phyloP scores from a whole-genome alignment of 2,797 vertebrate species.

The Propithecus perrieri region DNA sequence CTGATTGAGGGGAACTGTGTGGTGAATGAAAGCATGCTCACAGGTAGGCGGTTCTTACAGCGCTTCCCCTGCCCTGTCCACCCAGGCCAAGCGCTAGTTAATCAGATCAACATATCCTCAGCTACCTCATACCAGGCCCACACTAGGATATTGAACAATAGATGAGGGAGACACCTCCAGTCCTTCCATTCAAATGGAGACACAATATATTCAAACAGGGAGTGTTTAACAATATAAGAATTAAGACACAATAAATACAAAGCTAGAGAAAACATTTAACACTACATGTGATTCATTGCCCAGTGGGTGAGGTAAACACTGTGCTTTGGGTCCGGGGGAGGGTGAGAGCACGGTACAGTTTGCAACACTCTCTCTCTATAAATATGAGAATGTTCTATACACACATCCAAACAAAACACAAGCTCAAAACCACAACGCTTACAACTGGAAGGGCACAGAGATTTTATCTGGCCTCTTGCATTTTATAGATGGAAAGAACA shows the following conservation, averaged over 20 bases:
- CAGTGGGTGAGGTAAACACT: neutral
- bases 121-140: neutral
- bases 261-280: neutral
- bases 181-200: neutral
- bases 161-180: neutral
- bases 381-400: neutral
- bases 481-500: neutral
- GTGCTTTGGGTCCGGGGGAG: neutral
- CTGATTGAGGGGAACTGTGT: slow-evolving; percentile 82
- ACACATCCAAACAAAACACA: neutral
- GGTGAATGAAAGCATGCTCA: slow-evolving; percentile 85
- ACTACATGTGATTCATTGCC: neutral
- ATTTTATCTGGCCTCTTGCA: neutral
- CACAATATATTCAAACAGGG: neutral
- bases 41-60: slow-evolving; percentile 71
- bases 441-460: neutral
- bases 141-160: neutral
- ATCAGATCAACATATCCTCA: neutral
- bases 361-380: neutral
- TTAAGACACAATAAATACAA: neutral
- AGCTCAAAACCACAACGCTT: neutral
- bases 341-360: neutral
- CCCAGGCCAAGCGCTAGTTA: neutral
- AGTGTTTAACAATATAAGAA: neutral
- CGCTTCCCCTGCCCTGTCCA: neutral